A percentile compares a stretch with the other conserved stretches of the same genome.
Evolutionary conservation across 2,797 vertebrate genomes (phyloP).

Genomic region (Labeo calbasu): DNA sequence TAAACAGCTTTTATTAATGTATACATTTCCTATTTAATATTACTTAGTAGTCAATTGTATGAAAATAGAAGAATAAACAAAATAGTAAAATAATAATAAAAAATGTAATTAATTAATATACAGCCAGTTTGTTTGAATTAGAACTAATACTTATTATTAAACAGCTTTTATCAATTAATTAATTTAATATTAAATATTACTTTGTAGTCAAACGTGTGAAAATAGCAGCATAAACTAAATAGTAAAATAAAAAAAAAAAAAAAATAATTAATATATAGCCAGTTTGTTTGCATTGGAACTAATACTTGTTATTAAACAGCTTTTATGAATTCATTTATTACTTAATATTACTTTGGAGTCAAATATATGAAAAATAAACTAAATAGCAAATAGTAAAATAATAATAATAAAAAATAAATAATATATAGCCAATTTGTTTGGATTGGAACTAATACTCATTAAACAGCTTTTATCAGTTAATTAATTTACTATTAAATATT

Average conservation of each 20-base stretch:
- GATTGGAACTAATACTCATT: background rate
- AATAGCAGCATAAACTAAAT: background rate
- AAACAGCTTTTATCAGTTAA: background rate
- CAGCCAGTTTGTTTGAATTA: background rate
- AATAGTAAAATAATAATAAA: background rate
- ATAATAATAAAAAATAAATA: background rate
- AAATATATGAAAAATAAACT: too few species aligned
- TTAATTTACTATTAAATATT: background rate
- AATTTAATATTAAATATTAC: too few species aligned
- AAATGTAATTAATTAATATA: background rate
- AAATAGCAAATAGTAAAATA: too few species aligned
- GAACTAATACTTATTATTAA: background rate
- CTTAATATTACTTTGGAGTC: too few species aligned
- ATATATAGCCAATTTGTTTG: too few species aligned
- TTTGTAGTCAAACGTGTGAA: too few species aligned
- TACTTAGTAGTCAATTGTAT: too few species aligned
- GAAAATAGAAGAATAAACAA: too few species aligned
- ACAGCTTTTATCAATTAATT: too few species aligned
- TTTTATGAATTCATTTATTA: background rate
- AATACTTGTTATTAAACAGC: background rate
- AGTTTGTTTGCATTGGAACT: background rate
- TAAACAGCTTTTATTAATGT: too few species aligned
- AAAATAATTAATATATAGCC: background rate
- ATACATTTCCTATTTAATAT: background rate
- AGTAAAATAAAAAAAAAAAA: background rate